Evolutionary conservation across 1,140 invertebrate genomes (phyloP).

Genomic region (Rhopalosiphum padi): DNA sequence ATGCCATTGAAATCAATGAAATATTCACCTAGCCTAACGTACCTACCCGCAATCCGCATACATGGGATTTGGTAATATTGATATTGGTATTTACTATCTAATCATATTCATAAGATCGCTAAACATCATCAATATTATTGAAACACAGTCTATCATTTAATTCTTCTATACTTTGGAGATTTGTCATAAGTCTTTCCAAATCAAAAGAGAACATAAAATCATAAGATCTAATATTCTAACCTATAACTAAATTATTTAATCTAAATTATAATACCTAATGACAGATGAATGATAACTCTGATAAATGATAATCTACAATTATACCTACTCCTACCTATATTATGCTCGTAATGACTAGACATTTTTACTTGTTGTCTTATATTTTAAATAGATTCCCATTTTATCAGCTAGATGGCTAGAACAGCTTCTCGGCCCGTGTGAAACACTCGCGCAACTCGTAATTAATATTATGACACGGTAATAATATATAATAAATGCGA

Average conservation of each 20-base stretch:
- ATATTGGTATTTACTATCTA: too few relatives aligned
- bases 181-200: neutral
- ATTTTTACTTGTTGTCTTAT: neutral
- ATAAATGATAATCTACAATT: neutral
- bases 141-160: neutral
- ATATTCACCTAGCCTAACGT: neutral
- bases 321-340: neutral
- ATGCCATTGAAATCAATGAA: neutral
- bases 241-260: neutral
- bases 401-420: neutral
- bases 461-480: neutral
- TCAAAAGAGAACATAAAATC: neutral
- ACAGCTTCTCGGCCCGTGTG: neutral
- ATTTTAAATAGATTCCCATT: neutral
- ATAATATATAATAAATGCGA: too few relatives aligned
- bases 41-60: neutral
- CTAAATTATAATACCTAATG: neutral
- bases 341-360: neutral
- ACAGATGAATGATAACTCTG: neutral
- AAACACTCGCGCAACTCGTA: neutral
- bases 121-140: neutral
- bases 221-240: neutral
- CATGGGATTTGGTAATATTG: too few relatives aligned
- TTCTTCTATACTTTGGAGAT: neutral
- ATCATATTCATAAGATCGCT: neutral